Conservation (phyloP, 2,888 invertebrate genomes). For the Dynastes grantii region DNA sequence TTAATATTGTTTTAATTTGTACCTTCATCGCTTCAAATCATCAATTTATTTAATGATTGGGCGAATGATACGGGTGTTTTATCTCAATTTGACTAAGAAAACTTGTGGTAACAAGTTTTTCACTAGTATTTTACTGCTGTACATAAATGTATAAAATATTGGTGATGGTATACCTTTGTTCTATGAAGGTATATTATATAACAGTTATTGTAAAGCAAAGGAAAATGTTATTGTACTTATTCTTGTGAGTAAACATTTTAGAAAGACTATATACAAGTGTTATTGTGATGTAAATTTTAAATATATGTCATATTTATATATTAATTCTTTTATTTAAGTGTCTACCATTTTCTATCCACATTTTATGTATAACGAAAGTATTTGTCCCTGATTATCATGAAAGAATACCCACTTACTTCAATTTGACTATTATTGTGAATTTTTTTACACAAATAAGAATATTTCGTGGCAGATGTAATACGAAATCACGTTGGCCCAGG, state of each 20-base stretch:
- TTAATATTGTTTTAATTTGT: conserved; percentile 16
- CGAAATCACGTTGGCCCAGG: no score
- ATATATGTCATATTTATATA: conserved; percentile 31
- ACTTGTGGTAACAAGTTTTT: conserved; percentile 13
- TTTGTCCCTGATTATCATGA: no score
- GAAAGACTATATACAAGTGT: conserved; percentile 43
- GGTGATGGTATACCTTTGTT: conserved; percentile 46
- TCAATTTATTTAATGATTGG: conserved; percentile 14
- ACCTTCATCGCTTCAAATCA: conserved; percentile 16
- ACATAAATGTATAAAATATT: conserved; percentile 29
- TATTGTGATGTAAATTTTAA: conserved; percentile 43
- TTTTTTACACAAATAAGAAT: no score
- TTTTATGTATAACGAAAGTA: no score
- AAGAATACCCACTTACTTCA: no score
- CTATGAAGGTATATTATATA: conserved; percentile 44
- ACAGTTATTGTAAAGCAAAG: conserved; percentile 3
- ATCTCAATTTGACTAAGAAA: conserved; percentile 36
- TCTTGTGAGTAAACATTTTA: conserved; percentile 31
- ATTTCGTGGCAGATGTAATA: no score
- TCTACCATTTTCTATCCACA: background rate
- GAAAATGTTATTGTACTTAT: conserved; percentile 41
- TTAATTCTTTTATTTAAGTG: conserved; percentile 12
- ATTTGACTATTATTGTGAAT: no score
- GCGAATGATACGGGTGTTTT: conserved; percentile 22
- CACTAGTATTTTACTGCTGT: conserved; percentile 33